Evolutionary conservation across 2,113 vertebrate species (phyloP), one percentile per base, ranked within the genome.

Genomic region (Myxocyprinus asiaticus): DNA sequence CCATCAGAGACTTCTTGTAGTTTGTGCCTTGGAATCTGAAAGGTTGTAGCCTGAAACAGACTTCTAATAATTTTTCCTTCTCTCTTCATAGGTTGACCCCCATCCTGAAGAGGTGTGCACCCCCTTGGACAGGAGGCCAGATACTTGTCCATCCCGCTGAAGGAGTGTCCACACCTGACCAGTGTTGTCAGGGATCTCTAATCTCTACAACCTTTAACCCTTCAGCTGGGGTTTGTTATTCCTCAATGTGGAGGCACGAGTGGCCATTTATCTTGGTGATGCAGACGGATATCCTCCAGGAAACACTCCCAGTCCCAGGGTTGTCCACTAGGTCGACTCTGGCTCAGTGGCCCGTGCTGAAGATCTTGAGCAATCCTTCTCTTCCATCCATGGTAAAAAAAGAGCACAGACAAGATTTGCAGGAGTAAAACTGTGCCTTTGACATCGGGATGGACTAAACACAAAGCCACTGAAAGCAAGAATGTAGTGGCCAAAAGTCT

Each of bases 101-200:
- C 96, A 99, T 87, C 97, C 97, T 50, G 95, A 97, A 90, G 94
- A 96, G 0, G 75, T 88, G 89, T 83, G 88, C 88, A 83, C 87
- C 45, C 87, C 88, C n/a, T 89, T 90, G 75, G 95, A 95, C 10
- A 93, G 95, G 63, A 94, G 94, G 89, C 92, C 94, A 4, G 89
- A 92, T 22, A 92, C 93, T 78, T 97, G 95, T 89, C 97, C 96
- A 47, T 97, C 96, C 79, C 96, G 96, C 80, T 98, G 97, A 99
- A 91, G 80, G 84, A 45, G 15, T 44, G 17, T 62, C 45, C 7
- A 15, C 12, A 15, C 69, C 63, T 77, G 67, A 59, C 68, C 67
- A 58, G 77, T 22, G 53, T 14, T 48, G 69, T 71, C 77, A 79
- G 64, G 72, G 61, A 58, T 75, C 73, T 50, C 62, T 8, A 63